These are phyloP conservation scores for Paratilapia polleni DNA, from an alignment of 2,113 vertebrate species.

Conservation along the genomic window DNA sequence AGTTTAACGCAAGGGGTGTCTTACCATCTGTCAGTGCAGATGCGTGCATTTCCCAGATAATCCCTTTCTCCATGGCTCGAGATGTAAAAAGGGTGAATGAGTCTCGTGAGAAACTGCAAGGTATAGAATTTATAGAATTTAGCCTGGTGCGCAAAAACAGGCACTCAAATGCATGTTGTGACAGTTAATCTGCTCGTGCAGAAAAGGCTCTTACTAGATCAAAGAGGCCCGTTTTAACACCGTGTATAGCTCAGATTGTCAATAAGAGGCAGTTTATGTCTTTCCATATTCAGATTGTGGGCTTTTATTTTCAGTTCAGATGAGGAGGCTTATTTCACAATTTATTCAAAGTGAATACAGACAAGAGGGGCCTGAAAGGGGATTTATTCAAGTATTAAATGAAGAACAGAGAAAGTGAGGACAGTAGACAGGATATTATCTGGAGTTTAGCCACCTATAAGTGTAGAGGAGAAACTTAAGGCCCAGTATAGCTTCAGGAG, in stretches of 20 bases:
- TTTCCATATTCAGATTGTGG: neutral
- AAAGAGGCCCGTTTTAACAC: slow-evolving; percentile 21
- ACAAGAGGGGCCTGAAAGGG: too few relatives aligned
- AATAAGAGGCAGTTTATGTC: neutral
- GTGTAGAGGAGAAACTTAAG: too few relatives aligned
- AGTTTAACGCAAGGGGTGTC: slow-evolving; percentile 27
- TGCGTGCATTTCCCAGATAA: slow-evolving; percentile 37
- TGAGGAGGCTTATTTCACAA: neutral
- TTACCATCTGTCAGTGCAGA: slow-evolving; percentile 53
- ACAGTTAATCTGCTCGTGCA: slow-evolving; percentile 19
- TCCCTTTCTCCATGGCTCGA: slow-evolving; percentile 6
- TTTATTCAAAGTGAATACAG: neutral
- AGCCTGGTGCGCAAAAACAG: neutral
- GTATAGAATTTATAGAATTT: neutral
- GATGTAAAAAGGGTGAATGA: slow-evolving; percentile 28
- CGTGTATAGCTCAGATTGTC: neutral
- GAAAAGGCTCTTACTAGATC: slow-evolving; percentile 13
- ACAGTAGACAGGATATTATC: too few relatives aligned
- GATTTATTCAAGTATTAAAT: too few relatives aligned
- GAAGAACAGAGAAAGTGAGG: too few relatives aligned
- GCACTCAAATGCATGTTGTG: neutral
- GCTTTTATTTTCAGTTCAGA: neutral
- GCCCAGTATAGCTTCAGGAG: too few relatives aligned
- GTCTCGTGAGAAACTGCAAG: neutral
- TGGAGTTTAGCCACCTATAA: too few relatives aligned